These are phyloP conservation scores for Alitta virens DNA, from an alignment of 2,888 invertebrate genomes.

Conservation along the genomic window DNA sequence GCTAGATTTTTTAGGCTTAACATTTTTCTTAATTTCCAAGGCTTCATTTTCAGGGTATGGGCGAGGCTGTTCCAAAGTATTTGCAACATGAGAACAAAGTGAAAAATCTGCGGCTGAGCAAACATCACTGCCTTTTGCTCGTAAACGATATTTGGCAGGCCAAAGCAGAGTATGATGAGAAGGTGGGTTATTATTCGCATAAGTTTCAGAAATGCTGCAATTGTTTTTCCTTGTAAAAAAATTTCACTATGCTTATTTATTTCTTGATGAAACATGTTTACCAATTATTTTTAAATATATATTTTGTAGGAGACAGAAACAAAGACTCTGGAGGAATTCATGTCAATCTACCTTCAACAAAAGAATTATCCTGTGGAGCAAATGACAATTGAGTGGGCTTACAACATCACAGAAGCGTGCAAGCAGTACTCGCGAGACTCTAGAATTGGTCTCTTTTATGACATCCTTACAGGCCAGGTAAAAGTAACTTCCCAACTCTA, in stretches of 20 bases:
- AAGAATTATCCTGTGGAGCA: constrained; percentile 42
- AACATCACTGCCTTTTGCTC: constrained; percentile 50
- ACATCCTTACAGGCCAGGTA: constrained; percentile 47
- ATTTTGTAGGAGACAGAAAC: constrained; percentile 19
- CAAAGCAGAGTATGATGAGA: constrained; percentile 46
- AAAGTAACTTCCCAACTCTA: too few species aligned
- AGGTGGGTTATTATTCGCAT: constrained; percentile 17
- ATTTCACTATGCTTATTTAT: too few species aligned
- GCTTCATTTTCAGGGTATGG: constrained; percentile 42
- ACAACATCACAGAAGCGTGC: constrained; percentile 53
- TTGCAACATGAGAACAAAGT: constrained; percentile 50
- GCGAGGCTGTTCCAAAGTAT: constrained; percentile 49
- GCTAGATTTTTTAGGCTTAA: too few species aligned
- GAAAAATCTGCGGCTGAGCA: constrained; percentile 49
- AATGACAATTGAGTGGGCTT: constrained; percentile 55
- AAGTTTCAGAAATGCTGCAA: neutral
- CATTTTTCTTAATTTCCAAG: too few species aligned
- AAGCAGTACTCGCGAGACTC: constrained; percentile 49
- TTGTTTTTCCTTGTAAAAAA: neutral
- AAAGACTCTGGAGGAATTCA: constrained; percentile 45
- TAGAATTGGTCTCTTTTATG: constrained; percentile 48
- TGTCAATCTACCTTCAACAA: constrained; percentile 43
- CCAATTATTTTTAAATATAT: neutral
- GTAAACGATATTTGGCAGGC: constrained; percentile 55
- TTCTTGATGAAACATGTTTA: too few species aligned